Base-by-base conservation (phyloP, 2,797 vertebrate genomes). In the Leptatherina wallacei region DNA sequence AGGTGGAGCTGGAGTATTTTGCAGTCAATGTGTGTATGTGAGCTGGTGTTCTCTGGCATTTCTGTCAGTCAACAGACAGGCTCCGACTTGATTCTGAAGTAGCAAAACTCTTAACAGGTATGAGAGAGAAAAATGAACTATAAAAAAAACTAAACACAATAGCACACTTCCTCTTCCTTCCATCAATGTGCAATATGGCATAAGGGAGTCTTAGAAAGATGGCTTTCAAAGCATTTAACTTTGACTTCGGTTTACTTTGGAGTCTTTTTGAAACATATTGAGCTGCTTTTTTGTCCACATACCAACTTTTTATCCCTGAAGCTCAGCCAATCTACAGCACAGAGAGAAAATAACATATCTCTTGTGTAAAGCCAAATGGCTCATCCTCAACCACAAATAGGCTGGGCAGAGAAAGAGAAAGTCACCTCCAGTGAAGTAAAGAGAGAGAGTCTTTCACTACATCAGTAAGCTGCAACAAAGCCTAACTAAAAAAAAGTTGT, bases 191-290 rank as follows among this genome's bases (percentile, higher is more conserved):
- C 72, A 68, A 76, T 30, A 52, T 58, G 64, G 60, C 67, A 81
- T 69, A 62, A 76, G 18, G 69, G 58, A 78, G 64, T 66, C 20
- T 57, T 51, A 44, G 77, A 80, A 75, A 60, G 65, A 20, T 44
- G 6, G 58, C 71, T 82, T 80, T 85, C 65, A 83, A 80, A 72
- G 80, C 56, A 42, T n/a, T 29, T 27, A 61, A 58, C 57, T 75
- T 70, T 84, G 64, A 66, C 56, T 77, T 81, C 61, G 86, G 69
- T 73, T 55, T 78, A 81, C 69, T 87, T 61, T 84, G 81, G 69
- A 76, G 78, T 76, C 67, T 51, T 73, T 88, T 85, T 82, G 73
- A 84, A 90, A 85, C 52, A 79, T 58, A 89, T 65, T 71, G 75
- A 78, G 72, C 68, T 61, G 52, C 30, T 6, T n/a, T 84, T 77